Base-by-base conservation (phyloP, 2,888 invertebrate genomes). In the Drosophila diplacantha region DNA sequence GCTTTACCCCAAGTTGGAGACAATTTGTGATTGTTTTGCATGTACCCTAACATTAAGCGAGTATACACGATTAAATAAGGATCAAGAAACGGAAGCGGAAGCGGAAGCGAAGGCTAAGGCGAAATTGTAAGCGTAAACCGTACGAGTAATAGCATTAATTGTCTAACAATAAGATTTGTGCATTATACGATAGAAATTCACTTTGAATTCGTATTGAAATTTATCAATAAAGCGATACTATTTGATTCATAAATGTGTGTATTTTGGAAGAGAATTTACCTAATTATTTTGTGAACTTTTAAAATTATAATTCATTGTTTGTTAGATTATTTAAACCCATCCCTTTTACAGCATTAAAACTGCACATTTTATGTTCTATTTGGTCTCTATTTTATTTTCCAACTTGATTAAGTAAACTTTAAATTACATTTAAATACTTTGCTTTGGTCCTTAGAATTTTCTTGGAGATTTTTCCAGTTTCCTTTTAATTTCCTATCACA, bases 11-110 rank as follows among this genome's bases (percentile, higher is more conserved):
- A 51, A 74, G 63, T 72, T 72, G 46, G 69, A 67, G 57, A 73
- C 62, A 68, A 64, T 72, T 77, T 81, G 83, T 83, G 80, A 83
- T 82, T 83, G 75, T 74, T 81, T 75, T 75, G 78, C 73, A 69
- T 54, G 56, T 49, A 70, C 38, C 55, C 49, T 57, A 61, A 38
- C 34, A 43, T 65, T 65, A 59, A 66, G 49, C 52, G 69, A 49
- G 60, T 54, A 57, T 64, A 73, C 52, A 56, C 61, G 54, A 47
- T 41, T 24, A 41, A 26, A 41, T 41, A 41, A 20, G 49, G 52
- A 59, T 34, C 51, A 60, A 54, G 50, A 39, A 39, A 4, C 41
- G 41, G 41, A 41, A 26, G 14, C n/a, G 24, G 20, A 47, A 22
- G 26, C 54, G 39, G 24, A 56, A 18, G 26, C 20, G 37, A 26